Evolutionary conservation across 2,888 invertebrate genomes (phyloP).

Genomic region (Volucella inanis): DNA sequence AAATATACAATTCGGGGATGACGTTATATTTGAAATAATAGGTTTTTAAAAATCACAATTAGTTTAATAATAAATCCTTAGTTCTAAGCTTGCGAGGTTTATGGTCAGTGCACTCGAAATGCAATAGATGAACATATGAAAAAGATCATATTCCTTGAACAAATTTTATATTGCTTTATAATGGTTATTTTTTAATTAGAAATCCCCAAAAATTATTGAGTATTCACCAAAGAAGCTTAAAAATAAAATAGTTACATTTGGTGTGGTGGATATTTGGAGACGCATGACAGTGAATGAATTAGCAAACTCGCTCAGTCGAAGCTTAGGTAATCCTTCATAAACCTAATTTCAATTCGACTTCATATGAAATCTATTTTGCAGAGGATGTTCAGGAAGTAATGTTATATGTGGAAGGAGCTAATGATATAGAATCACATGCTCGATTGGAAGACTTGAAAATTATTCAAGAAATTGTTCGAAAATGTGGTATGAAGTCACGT

Average conservation of each 20-base stretch:
- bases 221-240: conserved; percentile 83
- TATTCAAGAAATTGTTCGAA: conserved; percentile 88
- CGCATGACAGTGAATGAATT: conserved; percentile 92
- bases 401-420: conserved; percentile 86
- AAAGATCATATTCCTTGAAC: not conserved
- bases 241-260: conserved; percentile 72
- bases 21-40: not conserved
- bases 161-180: not conserved
- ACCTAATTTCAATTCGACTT: conserved; percentile 1
- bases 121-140: not conserved
- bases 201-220: conserved; percentile 85
- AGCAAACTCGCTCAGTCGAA: conserved; percentile 86
- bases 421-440: conserved; percentile 84
- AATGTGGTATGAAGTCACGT: conserved; percentile 87
- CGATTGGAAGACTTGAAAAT: conserved; percentile 87
- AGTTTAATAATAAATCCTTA: not conserved
- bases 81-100: not conserved
- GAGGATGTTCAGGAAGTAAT: conserved; percentile 89
- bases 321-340: conserved; percentile 84
- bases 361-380: conserved; percentile 79
- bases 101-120: too few relatives aligned
- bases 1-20: too few relatives aligned
- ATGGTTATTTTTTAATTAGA: conserved; percentile 78
- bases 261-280: conserved; percentile 88
- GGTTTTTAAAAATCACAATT: not conserved